A percentile compares a stretch with the other conserved stretches of the same genome.
These are phyloP conservation scores for Odontomachus brunneus DNA, from an alignment of 1,140 invertebrate genomes.

Conservation along the genomic window DNA sequence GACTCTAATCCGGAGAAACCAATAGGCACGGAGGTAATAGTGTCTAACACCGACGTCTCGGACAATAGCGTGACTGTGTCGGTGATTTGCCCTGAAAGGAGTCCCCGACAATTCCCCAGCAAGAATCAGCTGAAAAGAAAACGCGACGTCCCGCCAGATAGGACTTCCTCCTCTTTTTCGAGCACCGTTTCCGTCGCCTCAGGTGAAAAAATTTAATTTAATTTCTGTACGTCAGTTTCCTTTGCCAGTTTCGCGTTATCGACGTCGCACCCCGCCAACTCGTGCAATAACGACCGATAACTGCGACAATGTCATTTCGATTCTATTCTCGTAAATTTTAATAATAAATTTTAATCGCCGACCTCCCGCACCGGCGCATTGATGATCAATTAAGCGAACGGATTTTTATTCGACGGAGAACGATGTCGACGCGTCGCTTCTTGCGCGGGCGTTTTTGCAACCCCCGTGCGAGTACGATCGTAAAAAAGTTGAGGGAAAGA, in stretches of 20 bases:
- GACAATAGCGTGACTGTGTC: conserved; percentile 72
- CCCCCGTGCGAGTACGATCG: background rate
- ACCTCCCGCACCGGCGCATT: background rate
- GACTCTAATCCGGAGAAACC: conserved; percentile 57
- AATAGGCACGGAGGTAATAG: conserved; percentile 56
- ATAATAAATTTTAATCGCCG: background rate
- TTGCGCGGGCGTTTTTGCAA: background rate
- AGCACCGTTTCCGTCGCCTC: background rate
- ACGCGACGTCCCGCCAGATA: conserved; percentile 5
- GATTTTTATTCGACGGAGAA: background rate
- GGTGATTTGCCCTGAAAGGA: conserved; percentile 66
- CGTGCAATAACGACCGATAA: background rate
- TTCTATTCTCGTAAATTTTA: background rate
- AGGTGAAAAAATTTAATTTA: conserved; percentile 48
- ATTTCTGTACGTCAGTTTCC: conserved; percentile 15
- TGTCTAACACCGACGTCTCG: conserved; percentile 64
- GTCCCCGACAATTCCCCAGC: background rate
- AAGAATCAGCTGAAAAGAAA: conserved; percentile 21
- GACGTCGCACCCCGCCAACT: too few species aligned
- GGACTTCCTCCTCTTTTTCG: conserved; percentile 10
- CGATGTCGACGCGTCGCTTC: conserved; percentile 4
- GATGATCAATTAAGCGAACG: background rate
- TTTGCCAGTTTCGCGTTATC: background rate
- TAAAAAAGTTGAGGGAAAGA: conserved; percentile 17
- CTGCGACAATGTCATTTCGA: too few species aligned